Base-by-base conservation (phyloP, 1,140 invertebrate species). In the Dendrolimus punctatus region DNA sequence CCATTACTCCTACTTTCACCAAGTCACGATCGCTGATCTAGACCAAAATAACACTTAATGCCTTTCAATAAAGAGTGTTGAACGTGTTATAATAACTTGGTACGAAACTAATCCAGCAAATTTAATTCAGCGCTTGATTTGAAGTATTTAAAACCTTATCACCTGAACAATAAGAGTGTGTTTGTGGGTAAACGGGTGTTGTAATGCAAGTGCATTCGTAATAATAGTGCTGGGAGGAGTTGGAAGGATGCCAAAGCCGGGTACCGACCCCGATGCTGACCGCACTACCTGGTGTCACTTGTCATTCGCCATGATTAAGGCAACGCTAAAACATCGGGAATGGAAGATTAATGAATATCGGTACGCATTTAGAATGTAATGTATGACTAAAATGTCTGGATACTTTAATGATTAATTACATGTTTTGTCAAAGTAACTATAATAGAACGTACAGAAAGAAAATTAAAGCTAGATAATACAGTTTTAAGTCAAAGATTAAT, bases 141-240 rank as follows among this genome's bases (percentile, higher is more conserved):
- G 23, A 23, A 3, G 23, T 23, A 23, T 23, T 23, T 23, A 23
- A 46, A 49, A 46, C 41, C 23, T 46, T 56, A 51, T 51, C 23
- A 9, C 41, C 8, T 44, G 48, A 38, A 39, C n/a, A 45, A 46
- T 53, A 58, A 49, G 48, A 42, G 46, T 46, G 10, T 10, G 23
- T 44, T 45, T 39, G 39, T 56, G 53, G 46, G 53, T 53, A 50
- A 46, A n/a, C 49, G 53, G 36, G 46, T 47, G 53, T 46, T 53
- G 49, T 8, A 43, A 45, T 51, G 51, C 44, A 40, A 23, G 23
- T 49, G 53, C 53, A 55, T 55, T 55, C 45, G 47, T 60, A 60
- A 55, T 60, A 60, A 55, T 60, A 52, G 53, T 56, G 39, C 37
- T 43, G 54, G 42, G 51, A 56, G 52, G 40, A 53, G 50, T 53